Evolutionary conservation across 1,140 invertebrate species (phyloP).

Genomic region (Bombus pyrosoma): DNA sequence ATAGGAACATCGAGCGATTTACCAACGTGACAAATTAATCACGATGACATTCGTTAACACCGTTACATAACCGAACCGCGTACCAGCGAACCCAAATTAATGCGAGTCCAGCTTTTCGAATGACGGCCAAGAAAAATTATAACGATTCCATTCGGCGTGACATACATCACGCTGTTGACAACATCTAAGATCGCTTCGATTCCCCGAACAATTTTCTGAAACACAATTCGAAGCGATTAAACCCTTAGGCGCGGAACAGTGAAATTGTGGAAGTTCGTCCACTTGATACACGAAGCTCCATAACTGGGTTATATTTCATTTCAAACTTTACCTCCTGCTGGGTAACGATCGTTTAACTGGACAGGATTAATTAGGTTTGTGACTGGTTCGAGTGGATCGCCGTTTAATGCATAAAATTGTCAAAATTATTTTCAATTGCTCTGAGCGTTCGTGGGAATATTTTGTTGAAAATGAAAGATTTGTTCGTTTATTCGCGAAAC

Average conservation of each 20-base stretch:
- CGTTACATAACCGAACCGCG: neutral
- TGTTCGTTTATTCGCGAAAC: neutral
- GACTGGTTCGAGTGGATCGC: neutral
- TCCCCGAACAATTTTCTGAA: conserved; percentile 33
- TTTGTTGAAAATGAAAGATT: neutral
- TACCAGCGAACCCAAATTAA: neutral
- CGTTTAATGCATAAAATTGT: neutral
- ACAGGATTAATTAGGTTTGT: neutral
- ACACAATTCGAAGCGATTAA: neutral
- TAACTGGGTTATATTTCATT: neutral
- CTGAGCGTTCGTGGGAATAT: too few relatives aligned
- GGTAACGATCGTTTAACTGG: neutral
- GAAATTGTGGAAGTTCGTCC: conserved; percentile 1
- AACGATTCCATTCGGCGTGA: conserved; percentile 12
- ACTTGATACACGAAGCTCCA: neutral
- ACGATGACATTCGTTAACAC: neutral
- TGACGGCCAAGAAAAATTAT: conserved; percentile 1
- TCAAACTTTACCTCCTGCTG: neutral
- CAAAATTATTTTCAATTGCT: neutral
- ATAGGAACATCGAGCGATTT: neutral
- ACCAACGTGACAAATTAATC: neutral
- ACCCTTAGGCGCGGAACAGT: neutral
- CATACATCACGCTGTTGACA: neutral
- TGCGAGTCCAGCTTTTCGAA: neutral
- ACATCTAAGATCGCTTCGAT: conserved; percentile 18